These are phyloP conservation scores for Dendrolimus punctatus DNA, from an alignment of 1,140 invertebrate species.

Conservation along the genomic window DNA sequence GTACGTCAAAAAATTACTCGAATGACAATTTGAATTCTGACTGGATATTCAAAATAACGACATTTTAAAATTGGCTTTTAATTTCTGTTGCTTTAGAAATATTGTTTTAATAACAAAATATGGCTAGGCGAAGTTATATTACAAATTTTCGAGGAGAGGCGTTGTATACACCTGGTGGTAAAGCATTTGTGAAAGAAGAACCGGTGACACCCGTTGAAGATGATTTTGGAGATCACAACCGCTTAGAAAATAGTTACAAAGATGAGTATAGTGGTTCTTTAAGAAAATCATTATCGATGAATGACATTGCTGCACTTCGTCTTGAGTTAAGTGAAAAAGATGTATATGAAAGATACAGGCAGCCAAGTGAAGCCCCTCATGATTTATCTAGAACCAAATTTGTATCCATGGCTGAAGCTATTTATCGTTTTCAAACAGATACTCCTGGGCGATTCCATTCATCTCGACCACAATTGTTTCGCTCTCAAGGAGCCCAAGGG, in stretches of 20 bases:
- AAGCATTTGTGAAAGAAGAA: conserved; percentile 49
- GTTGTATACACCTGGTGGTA: conserved; percentile 35
- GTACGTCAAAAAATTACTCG: no score
- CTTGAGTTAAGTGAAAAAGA: conserved; percentile 32
- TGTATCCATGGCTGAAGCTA: conserved; percentile 60
- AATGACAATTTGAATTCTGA: no score
- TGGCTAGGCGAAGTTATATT: conserved; percentile 41
- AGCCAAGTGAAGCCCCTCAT: conserved; percentile 22
- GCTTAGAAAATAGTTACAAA: conserved; percentile 28
- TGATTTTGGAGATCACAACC: conserved; percentile 40
- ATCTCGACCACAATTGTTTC: conserved; percentile 29
- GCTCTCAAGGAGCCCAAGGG: conserved; percentile 17
- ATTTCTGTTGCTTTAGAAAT: no score
- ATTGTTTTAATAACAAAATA: conserved; percentile 14
- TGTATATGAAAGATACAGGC: conserved; percentile 27
- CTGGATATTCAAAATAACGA: no score
- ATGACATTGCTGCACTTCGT: conserved; percentile 40
- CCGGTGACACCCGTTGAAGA: conserved; percentile 42
- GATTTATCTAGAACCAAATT: conserved; percentile 52
- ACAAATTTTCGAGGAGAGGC: conserved; percentile 53
- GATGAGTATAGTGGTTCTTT: conserved; percentile 25
- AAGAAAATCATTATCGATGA: conserved; percentile 60
- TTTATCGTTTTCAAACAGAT: conserved; percentile 58
- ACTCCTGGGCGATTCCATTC: conserved; percentile 58
- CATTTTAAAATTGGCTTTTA: no score